These are phyloP conservation scores for Noturus placidus DNA, from an alignment of 2,113 vertebrate species.

Conservation along the genomic window DNA sequence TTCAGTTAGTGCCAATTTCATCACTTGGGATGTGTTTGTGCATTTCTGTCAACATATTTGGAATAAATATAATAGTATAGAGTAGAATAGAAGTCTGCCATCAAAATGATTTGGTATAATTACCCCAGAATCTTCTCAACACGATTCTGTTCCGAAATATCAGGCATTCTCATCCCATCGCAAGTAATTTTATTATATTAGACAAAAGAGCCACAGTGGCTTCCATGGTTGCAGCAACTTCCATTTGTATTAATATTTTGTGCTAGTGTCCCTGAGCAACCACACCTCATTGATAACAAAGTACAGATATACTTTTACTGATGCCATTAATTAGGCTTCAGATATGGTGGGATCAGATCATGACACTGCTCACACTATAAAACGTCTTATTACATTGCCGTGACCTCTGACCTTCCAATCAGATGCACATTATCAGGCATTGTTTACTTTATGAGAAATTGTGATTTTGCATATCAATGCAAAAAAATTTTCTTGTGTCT, in stretches of 20 bases:
- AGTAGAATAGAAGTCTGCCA: neutral
- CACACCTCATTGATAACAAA: neutral
- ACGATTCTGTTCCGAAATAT: too few species aligned
- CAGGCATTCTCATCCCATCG: too few species aligned
- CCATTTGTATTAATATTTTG: too few species aligned
- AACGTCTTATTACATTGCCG: neutral
- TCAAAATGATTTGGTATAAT: too few species aligned
- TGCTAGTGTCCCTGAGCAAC: neutral
- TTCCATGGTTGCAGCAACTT: too few species aligned
- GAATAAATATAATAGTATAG: neutral
- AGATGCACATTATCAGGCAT: neutral
- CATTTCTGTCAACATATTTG: neutral
- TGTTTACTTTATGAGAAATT: neutral
- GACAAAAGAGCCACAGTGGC: too few species aligned
- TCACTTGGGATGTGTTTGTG: neutral
- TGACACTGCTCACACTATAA: neutral
- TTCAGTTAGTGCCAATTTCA: neutral
- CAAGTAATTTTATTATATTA: too few species aligned
- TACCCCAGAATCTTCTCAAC: too few species aligned
- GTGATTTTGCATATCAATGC: neutral
- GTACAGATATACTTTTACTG: neutral
- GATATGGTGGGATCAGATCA: neutral
- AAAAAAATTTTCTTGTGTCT: neutral
- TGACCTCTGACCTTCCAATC: neutral
- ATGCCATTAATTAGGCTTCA: neutral